Conservation (phyloP, 2,113 vertebrate genomes). For the Micronisus gabar region DNA sequence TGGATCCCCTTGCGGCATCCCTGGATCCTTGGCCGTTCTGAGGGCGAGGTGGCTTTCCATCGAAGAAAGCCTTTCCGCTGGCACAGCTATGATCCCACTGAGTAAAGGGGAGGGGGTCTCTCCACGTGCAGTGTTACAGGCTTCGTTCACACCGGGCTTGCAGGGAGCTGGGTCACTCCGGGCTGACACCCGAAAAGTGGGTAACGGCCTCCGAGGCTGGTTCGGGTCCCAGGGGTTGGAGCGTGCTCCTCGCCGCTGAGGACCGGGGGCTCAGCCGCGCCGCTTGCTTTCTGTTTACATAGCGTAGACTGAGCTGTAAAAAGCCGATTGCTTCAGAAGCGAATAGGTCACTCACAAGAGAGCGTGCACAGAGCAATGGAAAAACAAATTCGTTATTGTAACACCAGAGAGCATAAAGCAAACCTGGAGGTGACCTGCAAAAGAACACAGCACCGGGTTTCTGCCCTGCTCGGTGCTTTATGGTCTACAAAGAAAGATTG, state of each 20-base stretch:
- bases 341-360: neutral
- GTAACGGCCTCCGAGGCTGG: neutral
- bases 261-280: neutral
- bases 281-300: neutral
- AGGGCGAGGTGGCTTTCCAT: neutral
- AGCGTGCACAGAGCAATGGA: neutral
- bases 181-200: fast-evolving
- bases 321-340: neutral
- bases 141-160: fast-evolving
- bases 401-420: slow-evolving; percentile 17
- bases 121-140: fast-evolving
- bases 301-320: neutral
- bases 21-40: neutral
- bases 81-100: fast-evolving
- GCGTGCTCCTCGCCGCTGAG: neutral
- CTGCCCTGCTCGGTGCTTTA: neutral
- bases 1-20: neutral
- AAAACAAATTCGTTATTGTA: slow-evolving; percentile 40
- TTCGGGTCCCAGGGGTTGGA: neutral
- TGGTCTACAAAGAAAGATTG: neutral
- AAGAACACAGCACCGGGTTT: neutral
- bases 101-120: neutral
- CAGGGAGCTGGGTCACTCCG: fast-evolving
- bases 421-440: slow-evolving; percentile 24
- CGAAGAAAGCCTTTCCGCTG: fast-evolving